Evolutionary conservation across 2,888 invertebrate species (phyloP).

Genomic region (Tridacna gigas): DNA sequence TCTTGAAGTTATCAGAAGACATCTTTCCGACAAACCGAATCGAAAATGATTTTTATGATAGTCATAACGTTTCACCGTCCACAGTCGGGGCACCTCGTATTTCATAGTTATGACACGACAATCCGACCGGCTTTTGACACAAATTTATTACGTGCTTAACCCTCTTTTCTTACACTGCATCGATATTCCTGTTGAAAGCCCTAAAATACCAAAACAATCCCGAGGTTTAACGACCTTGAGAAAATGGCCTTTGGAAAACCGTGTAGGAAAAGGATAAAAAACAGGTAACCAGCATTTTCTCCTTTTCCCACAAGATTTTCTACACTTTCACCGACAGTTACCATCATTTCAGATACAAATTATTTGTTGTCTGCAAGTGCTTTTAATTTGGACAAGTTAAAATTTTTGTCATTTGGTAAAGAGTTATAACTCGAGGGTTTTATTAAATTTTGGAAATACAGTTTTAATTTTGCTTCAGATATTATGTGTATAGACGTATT

Average conservation of each 20-base stretch:
- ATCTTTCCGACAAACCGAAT: slow-evolving; percentile 5
- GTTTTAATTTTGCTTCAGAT: too few relatives aligned
- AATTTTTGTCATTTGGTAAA: too few relatives aligned
- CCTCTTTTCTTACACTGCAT: too few relatives aligned
- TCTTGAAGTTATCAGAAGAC: neutral
- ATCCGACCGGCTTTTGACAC: slow-evolving; percentile 17
- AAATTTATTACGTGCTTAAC: slow-evolving; percentile 10
- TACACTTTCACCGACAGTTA: too few relatives aligned
- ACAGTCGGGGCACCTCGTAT: slow-evolving; percentile 37
- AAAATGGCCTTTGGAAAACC: neutral
- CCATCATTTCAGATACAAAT: too few relatives aligned
- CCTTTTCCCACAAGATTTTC: neutral
- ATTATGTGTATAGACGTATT: too few relatives aligned
- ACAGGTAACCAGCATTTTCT: neutral
- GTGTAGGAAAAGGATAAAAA: neutral
- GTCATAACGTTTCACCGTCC: slow-evolving; percentile 13
- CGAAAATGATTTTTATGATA: slow-evolving; percentile 29
- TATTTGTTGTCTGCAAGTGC: too few relatives aligned
- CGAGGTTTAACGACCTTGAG: neutral
- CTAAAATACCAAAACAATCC: too few relatives aligned
- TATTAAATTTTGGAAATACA: too few relatives aligned
- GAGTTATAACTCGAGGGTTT: too few relatives aligned
- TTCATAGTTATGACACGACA: slow-evolving; percentile 34
- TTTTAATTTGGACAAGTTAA: too few relatives aligned
- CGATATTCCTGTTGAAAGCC: too few relatives aligned